Evolutionary conservation across 35 echinoderm and acorn worm genomes (phyloP), one percentile per base, ranked within the genome.

Genomic region (Hemicentrotus pulcherrimus): DNA sequence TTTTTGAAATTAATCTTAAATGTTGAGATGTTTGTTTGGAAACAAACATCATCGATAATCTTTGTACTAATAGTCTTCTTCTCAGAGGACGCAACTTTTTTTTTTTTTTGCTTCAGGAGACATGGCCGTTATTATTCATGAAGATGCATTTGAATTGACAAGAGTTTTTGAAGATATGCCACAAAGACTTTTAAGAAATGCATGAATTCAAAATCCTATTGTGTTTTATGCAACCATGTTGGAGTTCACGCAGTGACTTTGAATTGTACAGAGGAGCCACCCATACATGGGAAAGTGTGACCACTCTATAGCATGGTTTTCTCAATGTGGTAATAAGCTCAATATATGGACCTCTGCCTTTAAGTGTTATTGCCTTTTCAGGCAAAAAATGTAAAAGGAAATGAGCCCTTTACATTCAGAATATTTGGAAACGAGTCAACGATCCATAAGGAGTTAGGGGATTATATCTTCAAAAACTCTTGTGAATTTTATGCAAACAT

Each of bases 21-120:
- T 78, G 65, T 78, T 78, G 19, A 78, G 19, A 78, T 78, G 24
- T 4, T 22, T 78, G 19, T 78, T 78, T 7, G 19, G 24, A n/a
- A 78, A 78, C 18, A 0, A 71, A 78, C 11, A 59, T 59, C 52
- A 59, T 59, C 4, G 18, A 8, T 78, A 7, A 78, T 78, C 19
- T 78, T 78, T 78, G 65, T 78, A 78, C 65, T 78, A 78, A 78
- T 78, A 78, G 65, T 78, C 65, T 78, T 78, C 65, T 78, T 8
- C 8, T 55, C 50, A 55, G 65, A 78, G 7, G 65, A 28, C 65
- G 0, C 24, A 28, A 78, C 65, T 78, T n/a, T 78, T 78, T 71
- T 71, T 71, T 50, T 55, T 78, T 78, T 78, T 78, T 78, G 65
- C 19, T 78, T 78, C 65, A 78, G 65, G 65, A 78, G 65, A 78